Evolutionary conservation across 2,797 vertebrate species (phyloP), one percentile per base, ranked within the genome.

Genomic region (Darevskia mixta): DNA sequence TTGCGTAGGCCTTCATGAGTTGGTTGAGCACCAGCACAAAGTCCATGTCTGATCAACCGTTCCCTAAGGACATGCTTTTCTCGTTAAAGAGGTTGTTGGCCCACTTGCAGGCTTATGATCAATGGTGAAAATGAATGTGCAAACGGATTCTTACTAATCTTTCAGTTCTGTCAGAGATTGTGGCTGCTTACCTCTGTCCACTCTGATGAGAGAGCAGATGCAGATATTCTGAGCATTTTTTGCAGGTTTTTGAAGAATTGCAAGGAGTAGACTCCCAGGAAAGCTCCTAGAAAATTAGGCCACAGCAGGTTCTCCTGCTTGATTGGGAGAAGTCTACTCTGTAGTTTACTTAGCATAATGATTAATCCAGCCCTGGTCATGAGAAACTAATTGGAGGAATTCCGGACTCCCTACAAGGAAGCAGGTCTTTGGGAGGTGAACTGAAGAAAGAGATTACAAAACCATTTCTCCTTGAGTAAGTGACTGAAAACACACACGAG

Each of bases 381-480:
- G 92, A 35, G 5, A 49, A 43, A 49, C 35, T 91, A 55, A 71
- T 10, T 18, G 72, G 25, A 82, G 73, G 61, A 29, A 85, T 72
- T 38, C 85, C 45, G 82, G 90, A 82, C 80, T n/a, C 2, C 6
- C 8, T 73, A 77, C 55, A 91, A 83, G 71, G 38, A 72, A 87
- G 55, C 55, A 75, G 90, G 69, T 58, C 61, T 61, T 89, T 92
- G 87, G 41, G 78, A 78, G 38, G 17, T 45, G 88, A 85, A 61
- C n/a, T 87, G 13, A 0, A 81, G 83, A 89, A 92, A 91, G 8
- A 35, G 88, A 71, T 71, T 80, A 23, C 79, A 80, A 81, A 85
- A 45, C 78, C 88, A 82, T 61, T 15, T 2, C 0, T 20, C 61
- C 88, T 7, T 90, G 72, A 23, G 67, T 66, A 82, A 43, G 3